Evolutionary conservation across 1,140 invertebrate genomes (phyloP).

Genomic region (Proctacanthus coquilletti): DNA sequence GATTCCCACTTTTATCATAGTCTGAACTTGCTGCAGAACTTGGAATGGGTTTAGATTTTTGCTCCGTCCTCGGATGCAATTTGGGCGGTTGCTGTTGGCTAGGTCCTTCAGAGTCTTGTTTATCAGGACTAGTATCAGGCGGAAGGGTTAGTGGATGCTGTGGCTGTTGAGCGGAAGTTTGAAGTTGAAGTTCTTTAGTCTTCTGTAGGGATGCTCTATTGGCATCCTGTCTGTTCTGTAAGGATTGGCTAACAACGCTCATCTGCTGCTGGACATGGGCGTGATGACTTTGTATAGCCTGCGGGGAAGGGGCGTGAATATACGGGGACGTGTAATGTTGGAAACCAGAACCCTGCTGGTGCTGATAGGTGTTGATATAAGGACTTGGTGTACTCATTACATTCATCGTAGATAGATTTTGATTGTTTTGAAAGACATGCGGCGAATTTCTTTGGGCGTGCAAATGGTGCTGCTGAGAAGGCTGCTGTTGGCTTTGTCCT

Average conservation of each 20-base stretch:
- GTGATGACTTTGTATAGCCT: neutral
- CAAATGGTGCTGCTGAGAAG: neutral
- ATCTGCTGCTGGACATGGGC: neutral
- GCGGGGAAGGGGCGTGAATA: neutral
- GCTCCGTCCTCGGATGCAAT: slow-evolving; percentile 4
- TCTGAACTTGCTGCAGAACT: slow-evolving; percentile 41
- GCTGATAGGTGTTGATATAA: neutral
- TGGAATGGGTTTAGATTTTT: slow-evolving; percentile 34
- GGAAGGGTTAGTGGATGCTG: neutral
- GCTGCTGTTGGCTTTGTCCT: slow-evolving; percentile 9
- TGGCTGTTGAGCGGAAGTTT: slow-evolving; percentile 1
- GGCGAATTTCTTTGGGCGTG: neutral
- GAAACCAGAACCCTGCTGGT: neutral
- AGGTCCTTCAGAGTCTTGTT: slow-evolving; percentile 19
- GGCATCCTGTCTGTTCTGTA: slow-evolving; percentile 3
- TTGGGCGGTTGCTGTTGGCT: slow-evolving; percentile 11
- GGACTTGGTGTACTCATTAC: neutral
- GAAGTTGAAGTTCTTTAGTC: neutral
- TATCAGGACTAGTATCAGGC: neutral
- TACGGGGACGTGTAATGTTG: neutral
- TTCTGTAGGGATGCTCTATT: slow-evolving; percentile 5
- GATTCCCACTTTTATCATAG: slow-evolving; percentile 52
- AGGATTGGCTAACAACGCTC: neutral
- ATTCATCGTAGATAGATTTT: no score
- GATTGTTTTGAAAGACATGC: neutral